These are phyloP conservation scores for Turdus rufiventris DNA, from an alignment of 2,113 vertebrate species.

Conservation along the genomic window DNA sequence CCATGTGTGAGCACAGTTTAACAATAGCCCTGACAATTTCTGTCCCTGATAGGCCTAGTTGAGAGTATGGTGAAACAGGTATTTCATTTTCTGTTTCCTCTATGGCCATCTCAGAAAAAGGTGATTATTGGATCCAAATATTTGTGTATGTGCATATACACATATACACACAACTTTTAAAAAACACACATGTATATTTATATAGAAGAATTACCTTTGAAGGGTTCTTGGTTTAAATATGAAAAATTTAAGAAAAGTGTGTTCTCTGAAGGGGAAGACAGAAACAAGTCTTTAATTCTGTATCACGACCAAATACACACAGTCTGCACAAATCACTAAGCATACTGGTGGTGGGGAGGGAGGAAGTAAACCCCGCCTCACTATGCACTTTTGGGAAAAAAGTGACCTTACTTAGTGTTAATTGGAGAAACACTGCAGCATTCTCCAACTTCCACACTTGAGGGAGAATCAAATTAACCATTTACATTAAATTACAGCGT, in stretches of 20 bases:
- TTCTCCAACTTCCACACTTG: conserved; percentile 1
- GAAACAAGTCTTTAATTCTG: not conserved
- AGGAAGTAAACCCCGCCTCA: not conserved
- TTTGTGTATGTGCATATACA: not conserved
- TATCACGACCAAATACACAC: not conserved
- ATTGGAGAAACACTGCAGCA: not conserved
- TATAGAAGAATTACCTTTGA: not conserved
- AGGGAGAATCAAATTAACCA: not conserved
- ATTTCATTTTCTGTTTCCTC: not conserved
- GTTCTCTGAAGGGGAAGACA: not conserved
- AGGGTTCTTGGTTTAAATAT: not conserved
- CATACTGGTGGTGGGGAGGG: not conserved
- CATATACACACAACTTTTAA: not conserved
- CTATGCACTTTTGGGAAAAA: not conserved
- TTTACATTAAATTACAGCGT: not conserved
- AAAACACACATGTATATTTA: not conserved
- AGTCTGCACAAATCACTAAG: not conserved
- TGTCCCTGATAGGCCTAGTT: not conserved
- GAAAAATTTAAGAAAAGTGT: not conserved
- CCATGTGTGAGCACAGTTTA: not conserved
- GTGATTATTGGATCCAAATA: not conserved
- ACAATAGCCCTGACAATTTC: not conserved
- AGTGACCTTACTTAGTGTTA: not conserved
- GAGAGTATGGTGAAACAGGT: not conserved
- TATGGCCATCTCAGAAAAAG: not conserved